phyloP scores from a whole-genome alignment of 2,888 invertebrate species.

The Boloria euphrosyne region DNA sequence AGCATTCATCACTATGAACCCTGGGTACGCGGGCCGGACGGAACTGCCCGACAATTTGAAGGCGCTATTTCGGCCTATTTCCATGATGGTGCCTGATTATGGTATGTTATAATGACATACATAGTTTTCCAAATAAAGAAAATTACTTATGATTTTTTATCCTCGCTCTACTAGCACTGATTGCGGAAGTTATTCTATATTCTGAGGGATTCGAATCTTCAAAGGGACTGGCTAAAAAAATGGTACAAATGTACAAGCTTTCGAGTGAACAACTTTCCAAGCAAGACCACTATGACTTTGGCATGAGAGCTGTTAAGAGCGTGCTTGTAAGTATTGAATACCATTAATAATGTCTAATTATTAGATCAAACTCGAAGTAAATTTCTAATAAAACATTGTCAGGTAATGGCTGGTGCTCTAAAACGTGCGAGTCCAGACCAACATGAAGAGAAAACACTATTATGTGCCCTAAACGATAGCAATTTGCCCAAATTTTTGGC shows the following conservation, averaged over 20 bases:
- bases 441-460: conserved; percentile 91
- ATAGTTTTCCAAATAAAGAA: too few species aligned
- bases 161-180: conserved; percentile 81
- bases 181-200: conserved; percentile 96
- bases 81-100: conserved; percentile 97
- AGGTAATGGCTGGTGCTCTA: conserved; percentile 93
- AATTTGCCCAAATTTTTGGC: conserved; percentile 95
- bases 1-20: conserved; percentile 96
- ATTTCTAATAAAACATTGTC: neutral
- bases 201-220: conserved; percentile 96
- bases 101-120: conserved; percentile 80
- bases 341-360: neutral
- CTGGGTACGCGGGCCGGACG: conserved; percentile 94
- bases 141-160: conserved; percentile 1
- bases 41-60: conserved; percentile 95
- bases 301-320: conserved; percentile 96
- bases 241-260: conserved; percentile 96
- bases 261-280: conserved; percentile 95
- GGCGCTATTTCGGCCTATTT: conserved; percentile 91
- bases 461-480: conserved; percentile 93
- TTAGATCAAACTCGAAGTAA: neutral
- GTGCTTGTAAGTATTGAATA: conserved; percentile 82
- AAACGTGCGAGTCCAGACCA: conserved; percentile 93
- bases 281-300: conserved; percentile 96
- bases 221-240: conserved; percentile 92